Evolutionary conservation across 2,113 vertebrate genomes (phyloP), one percentile per base, ranked within the genome.

Genomic region (Neogale vison): DNA sequence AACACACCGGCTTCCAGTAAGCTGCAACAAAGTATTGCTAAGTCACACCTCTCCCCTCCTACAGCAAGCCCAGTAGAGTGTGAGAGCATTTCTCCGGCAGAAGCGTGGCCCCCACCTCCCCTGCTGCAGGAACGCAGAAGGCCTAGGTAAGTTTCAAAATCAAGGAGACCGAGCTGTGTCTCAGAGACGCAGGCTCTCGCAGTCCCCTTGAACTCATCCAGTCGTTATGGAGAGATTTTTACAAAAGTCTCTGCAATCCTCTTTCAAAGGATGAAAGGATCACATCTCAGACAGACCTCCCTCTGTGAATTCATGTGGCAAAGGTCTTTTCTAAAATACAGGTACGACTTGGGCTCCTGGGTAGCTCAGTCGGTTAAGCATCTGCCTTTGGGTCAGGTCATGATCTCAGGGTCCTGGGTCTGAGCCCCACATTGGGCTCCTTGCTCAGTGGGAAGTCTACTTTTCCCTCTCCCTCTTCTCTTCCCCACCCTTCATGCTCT

Each of bases 21-120:
- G 57, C 65, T 59, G 11, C 79, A 52, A 8, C 50, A 45, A 89
- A 79, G 29, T 24, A 93, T 13, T 74, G 91, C 96, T 91, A 61
- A 92, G 91, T 90, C 96, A 63, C 36, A 24, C 57, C 79, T 90
- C 1, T 0, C 26, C 26, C 52, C 45, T 79, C 61, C 83, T 14
- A 7, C 24, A 21, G 29, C 71, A 21, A 80, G 36, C 31, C 24
- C 67, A 14, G 1, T 20, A 7, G 42, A 63, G 26, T 7, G 23
- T 20, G 21, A 80, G 23, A 69, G 5, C 31, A 36, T 29, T 23
- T 55, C 36, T 39, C 24, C 23, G 1, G 61, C 63, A 76, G 39
- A 72, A 17, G 34, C 7, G 2, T 0, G 23, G 26, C 17, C 52
- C 24, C 24, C 14, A 0, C 7, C 29, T 39, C 29, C 52, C 24